phyloP scores from a whole-genome alignment of 2,888 invertebrate species.

The Leucania comma region DNA sequence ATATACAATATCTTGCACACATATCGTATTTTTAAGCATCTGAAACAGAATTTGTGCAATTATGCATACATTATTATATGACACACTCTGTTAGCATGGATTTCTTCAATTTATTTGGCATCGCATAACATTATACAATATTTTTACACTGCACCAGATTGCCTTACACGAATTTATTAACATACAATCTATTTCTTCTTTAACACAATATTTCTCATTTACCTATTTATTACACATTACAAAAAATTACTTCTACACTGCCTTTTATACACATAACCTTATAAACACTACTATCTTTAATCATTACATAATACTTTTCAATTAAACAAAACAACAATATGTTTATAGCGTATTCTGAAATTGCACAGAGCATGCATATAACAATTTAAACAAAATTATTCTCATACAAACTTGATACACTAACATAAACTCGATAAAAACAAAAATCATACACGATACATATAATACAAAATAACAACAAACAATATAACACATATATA shows the following conservation, averaged over 20 bases:
- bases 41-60: neutral
- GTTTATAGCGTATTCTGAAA: neutral
- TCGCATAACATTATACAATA: constrained; percentile 4
- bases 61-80: constrained; percentile 1
- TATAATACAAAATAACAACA: neutral
- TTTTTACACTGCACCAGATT: neutral
- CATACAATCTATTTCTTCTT: neutral
- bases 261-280: constrained; percentile 5
- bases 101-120: neutral
- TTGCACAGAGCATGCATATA: neutral
- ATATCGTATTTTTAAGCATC: neutral
- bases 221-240: neutral
- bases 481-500: neutral
- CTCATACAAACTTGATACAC: neutral
- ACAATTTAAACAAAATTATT: neutral
- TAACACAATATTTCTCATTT: neutral
- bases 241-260: neutral
- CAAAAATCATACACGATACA: neutral
- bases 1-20: neutral
- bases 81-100: constrained; percentile 34
- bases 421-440: too few species aligned
- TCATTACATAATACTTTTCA: neutral
- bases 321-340: neutral
- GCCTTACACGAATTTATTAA: neutral
- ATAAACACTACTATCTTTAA: neutral